A percentile compares a stretch with the other conserved stretches of the same genome.
phyloP scores from a whole-genome alignment of 2,797 vertebrate genomes.

The Gymnoscopelus microlampas region DNA sequence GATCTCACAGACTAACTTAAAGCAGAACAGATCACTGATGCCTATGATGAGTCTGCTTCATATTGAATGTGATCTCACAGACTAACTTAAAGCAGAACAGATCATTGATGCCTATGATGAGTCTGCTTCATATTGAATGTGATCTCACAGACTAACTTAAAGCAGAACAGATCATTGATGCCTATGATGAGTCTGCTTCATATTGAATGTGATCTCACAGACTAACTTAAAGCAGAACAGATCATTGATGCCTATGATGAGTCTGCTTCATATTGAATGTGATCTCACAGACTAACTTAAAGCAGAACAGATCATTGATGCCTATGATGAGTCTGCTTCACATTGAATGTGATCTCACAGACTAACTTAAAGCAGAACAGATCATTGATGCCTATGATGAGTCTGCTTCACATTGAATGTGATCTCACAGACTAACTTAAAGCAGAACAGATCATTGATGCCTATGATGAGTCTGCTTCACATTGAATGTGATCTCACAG shows the following conservation, averaged over 20 bases:
- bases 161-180: not conserved
- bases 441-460: not conserved
- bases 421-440: not conserved
- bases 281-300: not conserved
- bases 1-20: not conserved
- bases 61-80: not conserved
- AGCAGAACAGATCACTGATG: not conserved
- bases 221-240: not conserved
- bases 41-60: slow-evolving; percentile 1
- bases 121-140: slow-evolving; percentile 1
- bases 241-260: not conserved
- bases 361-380: not conserved
- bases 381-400: not conserved
- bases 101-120: not conserved
- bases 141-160: not conserved
- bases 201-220: not conserved
- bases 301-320: not conserved
- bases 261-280: slow-evolving; percentile 1
- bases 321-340: slow-evolving; percentile 1
- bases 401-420: slow-evolving; percentile 1
- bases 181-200: slow-evolving; percentile 1
- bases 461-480: slow-evolving; percentile 1
- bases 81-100: not conserved
- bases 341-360: not conserved
- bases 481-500: not conserved